These are phyloP conservation scores for Sinella curviseta DNA, from an alignment of 1,140 invertebrate species.

Conservation along the genomic window DNA sequence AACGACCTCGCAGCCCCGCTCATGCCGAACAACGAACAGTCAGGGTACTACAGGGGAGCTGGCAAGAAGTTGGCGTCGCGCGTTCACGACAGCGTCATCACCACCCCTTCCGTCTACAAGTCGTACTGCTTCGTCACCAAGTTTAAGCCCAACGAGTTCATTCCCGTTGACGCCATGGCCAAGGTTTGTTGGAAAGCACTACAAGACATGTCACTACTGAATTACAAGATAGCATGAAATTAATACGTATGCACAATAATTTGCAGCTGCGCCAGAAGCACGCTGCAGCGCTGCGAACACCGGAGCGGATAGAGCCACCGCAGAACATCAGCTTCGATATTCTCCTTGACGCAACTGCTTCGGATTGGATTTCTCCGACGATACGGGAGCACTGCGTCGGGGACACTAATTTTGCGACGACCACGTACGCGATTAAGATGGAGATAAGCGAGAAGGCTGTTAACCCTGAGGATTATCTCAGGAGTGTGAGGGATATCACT, in stretches of 20 bases:
- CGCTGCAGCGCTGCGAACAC: background rate
- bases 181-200: too few relatives aligned
- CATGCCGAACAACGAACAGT: background rate
- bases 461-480: background rate
- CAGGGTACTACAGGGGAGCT: background rate
- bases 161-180: slow-evolving; percentile 7
- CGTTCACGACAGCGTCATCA: background rate
- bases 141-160: slow-evolving; percentile 3
- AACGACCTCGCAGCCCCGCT: background rate
- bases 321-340: slow-evolving; percentile 5
- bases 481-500: background rate
- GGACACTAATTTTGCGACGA: background rate
- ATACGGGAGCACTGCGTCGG: background rate
- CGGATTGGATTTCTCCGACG: background rate
- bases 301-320: background rate
- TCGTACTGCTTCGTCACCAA: slow-evolving; percentile 5
- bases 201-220: too few relatives aligned
- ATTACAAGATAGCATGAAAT: too few relatives aligned
- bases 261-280: background rate
- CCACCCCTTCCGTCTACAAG: background rate
- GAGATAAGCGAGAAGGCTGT: background rate
- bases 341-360: background rate
- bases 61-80: background rate
- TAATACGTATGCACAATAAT: background rate
- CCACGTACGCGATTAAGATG: background rate